Percentiles rank a stretch among this genome's conserved stretches.
Evolutionary conservation across 2,888 invertebrate species (phyloP).

Genomic region (Tetanocera ferruginea): DNA sequence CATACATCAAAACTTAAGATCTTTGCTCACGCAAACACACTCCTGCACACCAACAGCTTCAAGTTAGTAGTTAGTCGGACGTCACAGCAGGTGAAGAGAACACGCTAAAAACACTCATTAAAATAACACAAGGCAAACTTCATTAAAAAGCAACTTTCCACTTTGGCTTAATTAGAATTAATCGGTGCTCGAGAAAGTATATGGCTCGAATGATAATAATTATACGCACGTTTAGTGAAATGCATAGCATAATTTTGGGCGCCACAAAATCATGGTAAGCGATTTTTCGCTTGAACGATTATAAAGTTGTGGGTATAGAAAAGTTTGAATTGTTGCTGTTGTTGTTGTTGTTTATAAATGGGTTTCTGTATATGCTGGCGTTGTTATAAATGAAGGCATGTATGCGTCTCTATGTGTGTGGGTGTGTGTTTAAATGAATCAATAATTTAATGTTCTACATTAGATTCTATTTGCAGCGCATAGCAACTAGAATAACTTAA

Average conservation of each 20-base stretch:
- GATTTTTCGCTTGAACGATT: slow-evolving; percentile 32
- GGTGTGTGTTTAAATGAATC: background rate
- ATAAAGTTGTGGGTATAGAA: background rate
- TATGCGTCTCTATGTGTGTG: background rate
- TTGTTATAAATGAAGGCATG: background rate
- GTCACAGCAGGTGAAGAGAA: too few relatives aligned
- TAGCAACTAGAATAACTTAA: background rate
- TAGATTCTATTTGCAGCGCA: background rate
- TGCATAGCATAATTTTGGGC: background rate
- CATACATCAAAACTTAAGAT: too few relatives aligned
- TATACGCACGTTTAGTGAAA: background rate
- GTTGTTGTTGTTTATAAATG: slow-evolving; percentile 5
- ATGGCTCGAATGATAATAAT: background rate
- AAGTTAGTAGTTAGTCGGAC: too few relatives aligned
- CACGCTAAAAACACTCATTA: too few relatives aligned
- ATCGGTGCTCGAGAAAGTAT: background rate
- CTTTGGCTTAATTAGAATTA: slow-evolving; percentile 22
- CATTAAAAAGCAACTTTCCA: slow-evolving; percentile 28
- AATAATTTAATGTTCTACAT: background rate
- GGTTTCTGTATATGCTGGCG: background rate
- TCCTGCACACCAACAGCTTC: too few relatives aligned
- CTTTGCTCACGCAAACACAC: too few relatives aligned
- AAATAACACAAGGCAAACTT: background rate
- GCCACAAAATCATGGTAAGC: slow-evolving; percentile 11
- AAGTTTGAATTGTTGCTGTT: background rate